phyloP scores from a whole-genome alignment of 1,140 invertebrate species.

The Halesus radiatus region DNA sequence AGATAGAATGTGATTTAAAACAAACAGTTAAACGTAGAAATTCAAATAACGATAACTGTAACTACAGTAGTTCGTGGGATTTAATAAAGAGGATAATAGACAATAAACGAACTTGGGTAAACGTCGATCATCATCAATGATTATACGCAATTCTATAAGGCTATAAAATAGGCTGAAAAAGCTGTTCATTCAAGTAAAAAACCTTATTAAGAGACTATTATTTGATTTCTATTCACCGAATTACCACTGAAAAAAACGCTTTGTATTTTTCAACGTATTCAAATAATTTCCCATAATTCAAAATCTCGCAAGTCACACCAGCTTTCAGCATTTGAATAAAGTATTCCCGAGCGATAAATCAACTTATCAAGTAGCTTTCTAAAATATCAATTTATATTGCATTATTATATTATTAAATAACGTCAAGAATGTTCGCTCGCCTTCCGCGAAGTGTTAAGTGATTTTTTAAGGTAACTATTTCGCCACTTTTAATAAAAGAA shows the following conservation, averaged over 20 bases:
- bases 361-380: constrained; percentile 5
- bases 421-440: constrained; percentile 3
- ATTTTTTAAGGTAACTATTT: constrained; percentile 14
- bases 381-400: constrained; percentile 5
- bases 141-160: too few species aligned
- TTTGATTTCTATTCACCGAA: too few species aligned
- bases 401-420: constrained; percentile 8
- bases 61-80: too few species aligned
- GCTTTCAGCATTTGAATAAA: not conserved
- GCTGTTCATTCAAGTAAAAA: too few species aligned
- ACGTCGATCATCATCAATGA: too few species aligned
- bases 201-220: too few species aligned
- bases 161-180: too few species aligned
- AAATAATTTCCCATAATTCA: not conserved
- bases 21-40: constrained; percentile 41
- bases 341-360: constrained; percentile 20
- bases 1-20: constrained; percentile 51
- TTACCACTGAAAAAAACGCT: too few species aligned
- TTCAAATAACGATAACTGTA: too few species aligned
- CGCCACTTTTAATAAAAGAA: constrained; percentile 21
- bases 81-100: too few species aligned
- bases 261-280: too few species aligned
- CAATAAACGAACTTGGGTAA: too few species aligned
- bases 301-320: constrained; percentile 16
- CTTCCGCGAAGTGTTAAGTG: not conserved